Base-by-base conservation (phyloP, 2,797 vertebrate genomes). In the Liparis tanakae region DNA sequence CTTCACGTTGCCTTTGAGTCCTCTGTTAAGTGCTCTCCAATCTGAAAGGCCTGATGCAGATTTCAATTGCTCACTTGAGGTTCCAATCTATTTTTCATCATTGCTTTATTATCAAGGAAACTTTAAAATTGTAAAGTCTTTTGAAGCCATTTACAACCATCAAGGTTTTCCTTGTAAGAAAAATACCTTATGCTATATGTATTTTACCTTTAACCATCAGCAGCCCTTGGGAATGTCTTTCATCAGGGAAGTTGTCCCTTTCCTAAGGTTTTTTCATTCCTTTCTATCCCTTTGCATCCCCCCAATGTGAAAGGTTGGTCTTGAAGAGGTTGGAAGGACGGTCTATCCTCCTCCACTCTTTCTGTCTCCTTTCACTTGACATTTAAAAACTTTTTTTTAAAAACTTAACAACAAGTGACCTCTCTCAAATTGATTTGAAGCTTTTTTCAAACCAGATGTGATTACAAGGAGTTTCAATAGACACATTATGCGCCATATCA, bases 151-250 rank as follows among this genome's bases (percentile, higher is more conserved):
- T 85, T 76, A 73, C 18, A 69, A 59, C 20, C 9, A 76, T 72
- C 78, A 85, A 85, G 77, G 87, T 76, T 76, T 76, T 63, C 63
- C 71, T 22, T 67, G 36, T 82, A 60, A 56, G 48, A 74, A 41
- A 61, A 70, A 84, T 72, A 63, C 25, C 17, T 66, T 72, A 78
- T 67, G 81, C 13, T 14, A 14, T 22, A 50, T 18, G 13, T 14
- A 14, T 54, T 54, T 20, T 51, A 51, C n/a, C 20, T 53, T 76
- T 80, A 83, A 73, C 67, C 58, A 58, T 43, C 12, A 63, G 9
- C 1, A 9, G 22, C 79, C 65, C 59, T 67, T 68, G 12, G 37
- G 71, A 82, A 85, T 76, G 22, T 74, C 30, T 85, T 84, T 79
- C 64, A 76, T 14, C 13, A 34, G 34, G 67, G 67, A 67, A 59